Evolutionary conservation across 2,888 invertebrate species (phyloP).

Genomic region (Stenotaenia linearis): DNA sequence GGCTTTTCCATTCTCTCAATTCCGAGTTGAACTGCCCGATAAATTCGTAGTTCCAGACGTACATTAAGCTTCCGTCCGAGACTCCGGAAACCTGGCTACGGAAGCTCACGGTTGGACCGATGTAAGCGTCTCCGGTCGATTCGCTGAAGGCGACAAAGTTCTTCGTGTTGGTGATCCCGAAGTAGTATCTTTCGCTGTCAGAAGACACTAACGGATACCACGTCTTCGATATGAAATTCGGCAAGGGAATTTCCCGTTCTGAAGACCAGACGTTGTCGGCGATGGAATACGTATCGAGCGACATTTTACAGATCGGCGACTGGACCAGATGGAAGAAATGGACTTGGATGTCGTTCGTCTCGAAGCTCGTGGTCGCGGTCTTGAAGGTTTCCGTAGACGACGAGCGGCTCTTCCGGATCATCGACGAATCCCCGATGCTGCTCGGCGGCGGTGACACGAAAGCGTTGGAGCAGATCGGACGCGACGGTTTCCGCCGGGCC

Average conservation of each 20-base stretch:
- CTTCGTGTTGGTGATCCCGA: background rate
- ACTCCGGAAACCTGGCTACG: background rate
- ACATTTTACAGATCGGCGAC: background rate
- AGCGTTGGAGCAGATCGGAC: too few species aligned
- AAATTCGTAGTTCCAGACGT: background rate
- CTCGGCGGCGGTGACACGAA: too few species aligned
- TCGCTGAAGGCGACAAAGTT: background rate
- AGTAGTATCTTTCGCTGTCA: background rate
- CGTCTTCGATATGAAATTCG: background rate
- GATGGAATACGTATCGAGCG: background rate
- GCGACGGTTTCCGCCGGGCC: too few species aligned
- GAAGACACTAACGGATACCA: background rate
- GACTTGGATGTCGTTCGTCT: background rate
- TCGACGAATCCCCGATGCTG: too few species aligned
- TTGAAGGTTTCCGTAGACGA: background rate
- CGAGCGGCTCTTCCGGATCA: too few species aligned
- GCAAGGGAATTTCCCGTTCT: background rate
- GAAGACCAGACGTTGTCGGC: background rate
- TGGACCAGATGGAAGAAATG: background rate
- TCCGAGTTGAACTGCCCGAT: background rate
- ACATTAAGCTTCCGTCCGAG: background rate
- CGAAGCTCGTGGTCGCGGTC: background rate
- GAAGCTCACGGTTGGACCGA: background rate
- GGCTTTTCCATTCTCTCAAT: background rate
- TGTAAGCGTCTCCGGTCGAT: background rate